These are phyloP conservation scores for Microchirus variegatus DNA, from an alignment of 2,797 vertebrate species.

Conservation along the genomic window DNA sequence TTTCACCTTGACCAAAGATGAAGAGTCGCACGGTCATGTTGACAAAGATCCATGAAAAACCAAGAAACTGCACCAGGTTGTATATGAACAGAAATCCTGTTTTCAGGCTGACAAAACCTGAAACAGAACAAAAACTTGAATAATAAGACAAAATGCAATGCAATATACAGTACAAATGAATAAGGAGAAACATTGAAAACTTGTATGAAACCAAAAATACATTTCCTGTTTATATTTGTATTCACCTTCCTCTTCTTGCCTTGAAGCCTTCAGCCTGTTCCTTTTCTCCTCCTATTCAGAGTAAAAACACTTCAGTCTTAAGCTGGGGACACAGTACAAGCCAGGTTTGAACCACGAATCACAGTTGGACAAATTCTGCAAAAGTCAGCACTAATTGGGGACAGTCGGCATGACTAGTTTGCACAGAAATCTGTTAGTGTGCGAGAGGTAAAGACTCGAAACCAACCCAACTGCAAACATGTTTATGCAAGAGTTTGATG, in stretches of 20 bases:
- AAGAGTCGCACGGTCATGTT: conserved; percentile 95
- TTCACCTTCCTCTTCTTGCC: conserved; percentile 87
- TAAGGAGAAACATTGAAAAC: no score
- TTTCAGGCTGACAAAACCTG: conserved; percentile 85
- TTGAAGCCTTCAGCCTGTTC: conserved; percentile 85
- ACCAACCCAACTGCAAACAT: no score
- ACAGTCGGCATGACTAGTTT: no score
- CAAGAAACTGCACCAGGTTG: conserved; percentile 96
- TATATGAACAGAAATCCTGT: conserved; percentile 91
- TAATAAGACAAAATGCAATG: background rate
- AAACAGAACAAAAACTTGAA: conserved; percentile 8
- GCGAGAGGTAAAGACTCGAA: no score
- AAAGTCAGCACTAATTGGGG: no score
- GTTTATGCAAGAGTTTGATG: no score
- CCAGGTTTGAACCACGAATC: no score
- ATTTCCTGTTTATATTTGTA: conserved; percentile 19
- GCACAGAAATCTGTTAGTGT: no score
- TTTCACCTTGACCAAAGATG: conserved; percentile 90
- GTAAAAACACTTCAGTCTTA: conserved; percentile 1
- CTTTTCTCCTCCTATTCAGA: conserved; percentile 87
- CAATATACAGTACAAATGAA: background rate
- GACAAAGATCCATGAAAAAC: conserved; percentile 97
- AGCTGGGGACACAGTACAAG: no score
- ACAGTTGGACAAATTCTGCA: no score
- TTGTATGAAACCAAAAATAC: background rate